Conservation (phyloP, 2,113 vertebrate species). For the Mustelus asterias region DNA sequence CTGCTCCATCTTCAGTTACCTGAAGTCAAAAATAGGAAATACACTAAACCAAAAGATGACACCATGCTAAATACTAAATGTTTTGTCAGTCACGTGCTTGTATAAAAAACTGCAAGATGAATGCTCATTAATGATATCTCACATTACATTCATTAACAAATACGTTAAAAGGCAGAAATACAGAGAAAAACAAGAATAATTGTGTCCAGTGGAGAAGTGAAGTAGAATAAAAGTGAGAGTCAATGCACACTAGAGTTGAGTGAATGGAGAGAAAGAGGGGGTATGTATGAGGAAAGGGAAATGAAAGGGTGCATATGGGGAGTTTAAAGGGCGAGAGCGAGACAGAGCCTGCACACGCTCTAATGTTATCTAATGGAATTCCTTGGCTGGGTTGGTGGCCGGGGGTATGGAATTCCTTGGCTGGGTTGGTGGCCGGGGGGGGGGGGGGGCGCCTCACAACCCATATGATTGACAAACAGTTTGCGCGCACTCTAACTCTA, state of each 20-base stretch:
- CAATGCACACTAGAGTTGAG: not conserved
- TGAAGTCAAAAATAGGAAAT: constrained; percentile 45
- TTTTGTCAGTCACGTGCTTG: not conserved
- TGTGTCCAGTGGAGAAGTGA: not conserved
- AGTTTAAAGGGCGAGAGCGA: not conserved
- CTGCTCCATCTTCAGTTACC: constrained; percentile 88
- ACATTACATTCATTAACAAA: not conserved
- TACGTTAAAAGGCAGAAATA: not conserved
- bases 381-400: too few relatives aligned
- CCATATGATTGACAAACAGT: not conserved
- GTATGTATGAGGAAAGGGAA: not conserved
- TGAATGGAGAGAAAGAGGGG: not conserved
- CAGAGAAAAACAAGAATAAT: not conserved
- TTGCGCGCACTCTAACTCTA: not conserved
- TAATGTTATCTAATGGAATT: not conserved
- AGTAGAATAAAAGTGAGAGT: not conserved
- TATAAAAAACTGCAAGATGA: not conserved
- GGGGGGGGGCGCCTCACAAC: not conserved
- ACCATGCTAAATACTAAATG: not conserved
- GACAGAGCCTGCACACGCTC: not conserved
- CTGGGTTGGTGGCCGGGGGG: too few relatives aligned
- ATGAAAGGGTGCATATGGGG: not conserved
- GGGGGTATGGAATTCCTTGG: too few relatives aligned
- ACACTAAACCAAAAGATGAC: not conserved
- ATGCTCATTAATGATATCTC: not conserved